phyloP scores from a whole-genome alignment of 1,140 invertebrate species.

The Phymorhynchus buccinoides region DNA sequence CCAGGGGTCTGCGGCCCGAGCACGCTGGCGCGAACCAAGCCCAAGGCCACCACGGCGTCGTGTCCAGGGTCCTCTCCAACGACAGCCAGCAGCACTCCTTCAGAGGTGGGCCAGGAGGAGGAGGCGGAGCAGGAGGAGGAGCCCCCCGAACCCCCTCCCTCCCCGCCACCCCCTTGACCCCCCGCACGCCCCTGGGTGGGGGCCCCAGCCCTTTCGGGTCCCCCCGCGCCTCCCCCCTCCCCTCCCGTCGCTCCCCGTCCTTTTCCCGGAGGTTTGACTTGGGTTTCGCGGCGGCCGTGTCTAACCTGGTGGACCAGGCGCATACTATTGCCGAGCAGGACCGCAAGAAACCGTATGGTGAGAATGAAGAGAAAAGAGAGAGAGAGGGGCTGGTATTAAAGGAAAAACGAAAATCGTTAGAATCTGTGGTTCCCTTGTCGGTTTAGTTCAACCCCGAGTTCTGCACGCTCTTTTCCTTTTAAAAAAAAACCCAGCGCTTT shows the following conservation, averaged over 20 bases:
- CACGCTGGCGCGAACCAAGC: too few relatives aligned
- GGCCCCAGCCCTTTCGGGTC: conserved; percentile 62
- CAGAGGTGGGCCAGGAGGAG: conserved; percentile 44
- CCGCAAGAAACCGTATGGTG: conserved; percentile 62
- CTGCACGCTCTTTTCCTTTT: too few relatives aligned
- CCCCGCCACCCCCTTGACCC: conserved; percentile 57
- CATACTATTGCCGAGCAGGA: conserved; percentile 67
- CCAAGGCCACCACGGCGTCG: neutral
- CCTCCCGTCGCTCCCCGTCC: conserved; percentile 60
- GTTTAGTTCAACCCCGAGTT: too few relatives aligned
- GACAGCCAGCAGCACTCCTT: neutral
- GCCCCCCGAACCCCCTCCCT: conserved; percentile 59
- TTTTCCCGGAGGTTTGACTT: conserved; percentile 62
- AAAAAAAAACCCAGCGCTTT: too few relatives aligned
- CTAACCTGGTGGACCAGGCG: conserved; percentile 67
- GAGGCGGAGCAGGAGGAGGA: too few relatives aligned
- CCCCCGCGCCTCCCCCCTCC: conserved; percentile 59
- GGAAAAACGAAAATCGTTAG: too few relatives aligned
- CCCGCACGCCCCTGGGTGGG: conserved; percentile 55
- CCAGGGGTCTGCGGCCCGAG: conserved; percentile 62
- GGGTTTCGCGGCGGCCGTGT: conserved; percentile 67
- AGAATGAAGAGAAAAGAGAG: too few relatives aligned
- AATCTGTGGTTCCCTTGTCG: too few relatives aligned
- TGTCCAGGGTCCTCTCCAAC: neutral
- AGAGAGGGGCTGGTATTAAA: too few relatives aligned